Conservation (phyloP, 2,113 vertebrate species). For the Acrocephalus kingi region DNA sequence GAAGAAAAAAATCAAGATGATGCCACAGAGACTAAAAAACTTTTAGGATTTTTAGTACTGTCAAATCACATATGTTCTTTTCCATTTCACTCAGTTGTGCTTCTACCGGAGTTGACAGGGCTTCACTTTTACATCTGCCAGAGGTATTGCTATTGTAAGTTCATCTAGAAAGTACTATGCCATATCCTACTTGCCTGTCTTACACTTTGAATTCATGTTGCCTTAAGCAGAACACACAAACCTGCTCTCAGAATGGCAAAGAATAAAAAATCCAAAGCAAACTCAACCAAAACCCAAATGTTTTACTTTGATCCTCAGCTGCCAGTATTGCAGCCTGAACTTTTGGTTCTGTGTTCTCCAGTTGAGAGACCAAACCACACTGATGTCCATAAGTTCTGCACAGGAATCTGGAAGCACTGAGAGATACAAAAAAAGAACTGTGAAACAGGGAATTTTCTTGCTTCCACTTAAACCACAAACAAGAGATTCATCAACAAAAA, state of each 20-base stretch:
- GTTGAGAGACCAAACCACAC: neutral
- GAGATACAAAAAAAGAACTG: neutral
- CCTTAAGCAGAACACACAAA: conserved; percentile 21
- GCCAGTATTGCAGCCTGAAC: neutral
- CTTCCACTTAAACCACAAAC: neutral
- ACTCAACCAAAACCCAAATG: neutral
- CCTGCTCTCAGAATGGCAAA: neutral
- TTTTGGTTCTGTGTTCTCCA: neutral
- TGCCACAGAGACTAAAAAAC: neutral
- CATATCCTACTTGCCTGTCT: neutral
- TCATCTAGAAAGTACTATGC: neutral
- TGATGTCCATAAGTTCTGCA: neutral
- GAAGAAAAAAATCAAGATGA: neutral
- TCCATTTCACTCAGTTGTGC: neutral
- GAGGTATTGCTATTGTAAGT: neutral
- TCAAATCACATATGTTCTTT: conserved; percentile 8
- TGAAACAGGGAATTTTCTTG: neutral
- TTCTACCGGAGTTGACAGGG: conserved; percentile 16
- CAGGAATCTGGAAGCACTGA: neutral
- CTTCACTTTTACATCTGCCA: neutral
- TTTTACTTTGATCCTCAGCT: neutral
- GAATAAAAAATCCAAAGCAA: neutral
- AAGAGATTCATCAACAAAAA: neutral
- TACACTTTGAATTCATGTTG: neutral
- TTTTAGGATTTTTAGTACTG: neutral